A percentile compares a stretch with the other conserved stretches of the same genome.
Evolutionary conservation across 2,113 vertebrate genomes (phyloP).

Genomic region (Nansenia antarctica): DNA sequence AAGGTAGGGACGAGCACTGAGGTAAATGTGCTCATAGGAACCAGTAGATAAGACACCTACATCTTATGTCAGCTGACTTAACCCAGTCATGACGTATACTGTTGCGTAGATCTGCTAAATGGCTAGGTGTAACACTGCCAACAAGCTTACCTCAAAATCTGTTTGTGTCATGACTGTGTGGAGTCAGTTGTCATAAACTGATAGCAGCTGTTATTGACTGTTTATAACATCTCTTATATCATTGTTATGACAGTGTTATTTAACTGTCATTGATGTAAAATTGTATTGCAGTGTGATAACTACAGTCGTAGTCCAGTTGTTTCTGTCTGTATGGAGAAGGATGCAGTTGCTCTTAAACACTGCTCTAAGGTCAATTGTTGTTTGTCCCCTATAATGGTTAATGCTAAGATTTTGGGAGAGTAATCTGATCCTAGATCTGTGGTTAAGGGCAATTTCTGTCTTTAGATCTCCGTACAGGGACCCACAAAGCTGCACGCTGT

Average conservation of each 20-base stretch:
- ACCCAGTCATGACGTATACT: conserved; percentile 26
- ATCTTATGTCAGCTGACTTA: neutral
- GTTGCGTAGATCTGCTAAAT: conserved; percentile 28
- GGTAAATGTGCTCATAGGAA: conserved; percentile 26
- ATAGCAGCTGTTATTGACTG: conserved; percentile 48
- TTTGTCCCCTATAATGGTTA: neutral
- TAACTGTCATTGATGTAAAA: conserved; percentile 50
- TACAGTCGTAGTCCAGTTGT: conserved; percentile 43
- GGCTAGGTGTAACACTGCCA: conserved; percentile 65
- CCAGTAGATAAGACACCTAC: neutral
- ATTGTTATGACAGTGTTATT: conserved; percentile 53
- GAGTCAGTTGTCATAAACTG: conserved; percentile 16
- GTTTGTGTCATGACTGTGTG: conserved; percentile 45
- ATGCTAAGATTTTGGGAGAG: conserved; percentile 10
- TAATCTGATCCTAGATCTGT: neutral
- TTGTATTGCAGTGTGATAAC: conserved; percentile 42
- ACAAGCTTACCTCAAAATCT: conserved; percentile 67
- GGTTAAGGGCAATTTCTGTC: neutral
- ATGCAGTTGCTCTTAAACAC: neutral
- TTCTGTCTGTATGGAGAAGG: neutral
- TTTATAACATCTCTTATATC: conserved; percentile 26
- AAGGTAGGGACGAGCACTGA: conserved; percentile 51
- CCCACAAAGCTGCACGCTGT: conserved; percentile 51
- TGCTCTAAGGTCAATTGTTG: neutral
- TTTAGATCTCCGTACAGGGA: neutral